These are phyloP conservation scores for Monochamus saltuarius DNA, from an alignment of 1,140 invertebrate species.

Conservation along the genomic window DNA sequence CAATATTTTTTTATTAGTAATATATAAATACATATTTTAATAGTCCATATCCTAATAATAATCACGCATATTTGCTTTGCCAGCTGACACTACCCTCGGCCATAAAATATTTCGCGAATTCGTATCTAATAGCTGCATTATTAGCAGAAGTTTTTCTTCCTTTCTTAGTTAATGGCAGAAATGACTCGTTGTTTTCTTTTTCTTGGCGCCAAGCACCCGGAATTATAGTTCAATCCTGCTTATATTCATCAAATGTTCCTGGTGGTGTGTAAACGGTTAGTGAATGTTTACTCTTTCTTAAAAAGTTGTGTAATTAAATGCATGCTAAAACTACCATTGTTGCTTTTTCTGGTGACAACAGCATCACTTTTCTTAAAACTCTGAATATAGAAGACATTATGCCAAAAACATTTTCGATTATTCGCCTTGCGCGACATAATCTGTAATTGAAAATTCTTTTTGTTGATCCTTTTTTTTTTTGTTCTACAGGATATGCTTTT, in stretches of 20 bases:
- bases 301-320: no score
- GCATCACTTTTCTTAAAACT: no score
- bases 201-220: no score
- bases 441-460: no score
- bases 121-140: conserved; percentile 7
- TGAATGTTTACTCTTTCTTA: no score
- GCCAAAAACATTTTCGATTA: no score
- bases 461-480: no score
- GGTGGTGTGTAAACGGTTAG: background rate
- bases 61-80: background rate
- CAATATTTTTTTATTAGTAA: conserved; percentile 3
- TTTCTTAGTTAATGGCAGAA: conserved; percentile 11
- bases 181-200: conserved; percentile 7
- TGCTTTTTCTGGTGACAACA: no score
- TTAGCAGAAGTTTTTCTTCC: conserved; percentile 7
- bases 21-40: conserved; percentile 5
- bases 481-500: conserved; percentile 10
- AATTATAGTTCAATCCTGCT: no score
- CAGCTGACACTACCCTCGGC: background rate
- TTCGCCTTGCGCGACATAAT: no score
- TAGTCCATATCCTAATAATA: background rate
- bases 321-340: no score
- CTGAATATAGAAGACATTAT: no score
- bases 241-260: background rate
- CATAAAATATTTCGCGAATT: conserved; percentile 8